A percentile compares a stretch with the other conserved stretches of the same genome.
These are phyloP conservation scores for Drosophila jambulina DNA, from an alignment of 1,140 invertebrate genomes.

Conservation along the genomic window DNA sequence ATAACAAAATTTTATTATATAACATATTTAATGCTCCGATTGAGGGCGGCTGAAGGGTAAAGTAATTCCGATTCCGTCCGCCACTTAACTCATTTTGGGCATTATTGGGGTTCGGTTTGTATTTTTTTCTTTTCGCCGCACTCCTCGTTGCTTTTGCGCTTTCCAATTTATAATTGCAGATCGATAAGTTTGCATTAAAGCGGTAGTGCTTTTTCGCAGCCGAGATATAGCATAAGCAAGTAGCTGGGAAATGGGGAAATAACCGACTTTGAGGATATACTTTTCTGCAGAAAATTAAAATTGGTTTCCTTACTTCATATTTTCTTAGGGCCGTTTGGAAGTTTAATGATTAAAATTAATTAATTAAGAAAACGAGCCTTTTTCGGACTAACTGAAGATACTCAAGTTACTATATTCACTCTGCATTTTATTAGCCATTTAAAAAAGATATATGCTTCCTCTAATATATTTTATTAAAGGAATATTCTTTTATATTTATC, in stretches of 20 bases:
- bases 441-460: background rate
- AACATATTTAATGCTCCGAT: slow-evolving; percentile 64
- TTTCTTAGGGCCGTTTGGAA: too few species aligned
- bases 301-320: too few species aligned
- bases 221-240: slow-evolving; percentile 20
- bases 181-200: slow-evolving; percentile 25
- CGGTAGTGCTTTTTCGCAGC: slow-evolving; percentile 1
- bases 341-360: background rate
- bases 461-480: background rate
- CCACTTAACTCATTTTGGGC: slow-evolving; percentile 72
- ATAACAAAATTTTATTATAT: slow-evolving; percentile 68
- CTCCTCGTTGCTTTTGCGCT: slow-evolving; percentile 3
- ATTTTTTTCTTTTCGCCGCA: slow-evolving; percentile 7
- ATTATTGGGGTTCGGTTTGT: slow-evolving; percentile 41
- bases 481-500: too few species aligned
- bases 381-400: background rate
- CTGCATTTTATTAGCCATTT: background rate
- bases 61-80: slow-evolving; percentile 54
- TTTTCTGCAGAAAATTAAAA: background rate
- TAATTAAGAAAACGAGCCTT: background rate
- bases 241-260: background rate
- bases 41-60: slow-evolving; percentile 41
- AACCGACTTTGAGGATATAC: background rate
- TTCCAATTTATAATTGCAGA: slow-evolving; percentile 32
- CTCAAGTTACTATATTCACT: background rate